Percentiles rank a stretch among this genome's conserved stretches.
phyloP scores from a whole-genome alignment of 2,888 invertebrate species.

The Linyphia triangularis region DNA sequence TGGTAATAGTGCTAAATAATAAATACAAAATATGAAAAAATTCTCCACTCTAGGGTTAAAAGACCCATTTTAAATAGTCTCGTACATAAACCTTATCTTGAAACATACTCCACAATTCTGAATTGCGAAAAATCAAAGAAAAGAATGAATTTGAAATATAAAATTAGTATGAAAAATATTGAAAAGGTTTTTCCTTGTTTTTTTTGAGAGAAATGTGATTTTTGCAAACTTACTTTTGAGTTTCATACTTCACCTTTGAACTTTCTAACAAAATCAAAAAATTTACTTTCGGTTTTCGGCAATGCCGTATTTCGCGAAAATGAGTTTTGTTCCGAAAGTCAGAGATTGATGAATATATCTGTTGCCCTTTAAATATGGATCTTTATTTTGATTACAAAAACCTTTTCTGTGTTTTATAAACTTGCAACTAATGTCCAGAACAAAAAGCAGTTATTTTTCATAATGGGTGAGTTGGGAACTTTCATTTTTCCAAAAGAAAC shows the following conservation, averaged over 20 bases:
- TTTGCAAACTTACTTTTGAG: neutral
- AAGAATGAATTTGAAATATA: too few species aligned
- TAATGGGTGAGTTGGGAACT: constrained; percentile 31
- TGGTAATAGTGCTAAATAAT: too few species aligned
- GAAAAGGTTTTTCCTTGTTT: too few species aligned
- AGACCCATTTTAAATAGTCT: too few species aligned
- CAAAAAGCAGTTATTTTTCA: constrained; percentile 5
- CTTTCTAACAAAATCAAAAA: constrained; percentile 16
- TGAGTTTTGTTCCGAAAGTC: constrained; percentile 34
- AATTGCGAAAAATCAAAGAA: too few species aligned
- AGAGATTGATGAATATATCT: constrained; percentile 31
- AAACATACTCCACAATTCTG: too few species aligned
- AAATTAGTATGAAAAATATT: too few species aligned
- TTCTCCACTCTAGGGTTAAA: too few species aligned
- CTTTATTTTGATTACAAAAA: neutral
- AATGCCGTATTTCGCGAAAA: constrained; percentile 31
- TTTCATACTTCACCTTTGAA: constrained; percentile 31
- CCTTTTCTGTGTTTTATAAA: neutral
- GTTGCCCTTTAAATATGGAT: constrained; percentile 58
- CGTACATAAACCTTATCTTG: too few species aligned
- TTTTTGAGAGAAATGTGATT: too few species aligned
- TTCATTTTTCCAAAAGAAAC: constrained; percentile 28
- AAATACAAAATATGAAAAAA: too few species aligned
- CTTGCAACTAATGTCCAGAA: neutral
- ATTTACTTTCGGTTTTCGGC: constrained; percentile 59